phyloP scores from a whole-genome alignment of 2,113 vertebrate species.

The Falco punctatus region DNA sequence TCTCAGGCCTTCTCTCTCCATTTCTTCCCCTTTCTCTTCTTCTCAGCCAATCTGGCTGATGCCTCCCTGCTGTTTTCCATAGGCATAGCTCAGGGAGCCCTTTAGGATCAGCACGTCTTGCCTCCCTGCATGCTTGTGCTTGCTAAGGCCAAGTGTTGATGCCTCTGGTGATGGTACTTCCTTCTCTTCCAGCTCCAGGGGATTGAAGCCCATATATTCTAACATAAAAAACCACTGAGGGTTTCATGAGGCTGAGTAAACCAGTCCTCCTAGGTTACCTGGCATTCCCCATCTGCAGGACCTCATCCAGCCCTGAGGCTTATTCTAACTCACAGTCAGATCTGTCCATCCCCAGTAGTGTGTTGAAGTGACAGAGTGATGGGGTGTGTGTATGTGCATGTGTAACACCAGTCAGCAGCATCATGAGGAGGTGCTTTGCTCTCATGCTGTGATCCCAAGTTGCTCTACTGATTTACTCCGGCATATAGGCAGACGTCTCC shows the following conservation, averaged over 20 bases:
- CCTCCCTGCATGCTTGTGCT: neutral
- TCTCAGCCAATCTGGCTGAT: neutral
- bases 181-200: neutral
- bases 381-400: fast-evolving
- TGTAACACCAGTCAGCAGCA: neutral
- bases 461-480: neutral
- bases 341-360: neutral
- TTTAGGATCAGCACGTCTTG: neutral
- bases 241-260: neutral
- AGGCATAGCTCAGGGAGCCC: neutral
- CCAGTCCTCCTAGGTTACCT: neutral
- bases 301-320: neutral
- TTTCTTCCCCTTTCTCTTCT: neutral
- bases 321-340: neutral
- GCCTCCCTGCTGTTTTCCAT: neutral
- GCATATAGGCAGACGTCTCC: neutral
- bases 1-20: neutral
- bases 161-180: neutral
- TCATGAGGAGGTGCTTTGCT: neutral
- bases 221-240: neutral
- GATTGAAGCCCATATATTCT: neutral
- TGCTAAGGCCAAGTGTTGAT: neutral
- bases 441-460: neutral
- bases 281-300: neutral
- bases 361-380: neutral